phyloP scores from a whole-genome alignment of 1,140 invertebrate genomes.

The Orius insidiosus region DNA sequence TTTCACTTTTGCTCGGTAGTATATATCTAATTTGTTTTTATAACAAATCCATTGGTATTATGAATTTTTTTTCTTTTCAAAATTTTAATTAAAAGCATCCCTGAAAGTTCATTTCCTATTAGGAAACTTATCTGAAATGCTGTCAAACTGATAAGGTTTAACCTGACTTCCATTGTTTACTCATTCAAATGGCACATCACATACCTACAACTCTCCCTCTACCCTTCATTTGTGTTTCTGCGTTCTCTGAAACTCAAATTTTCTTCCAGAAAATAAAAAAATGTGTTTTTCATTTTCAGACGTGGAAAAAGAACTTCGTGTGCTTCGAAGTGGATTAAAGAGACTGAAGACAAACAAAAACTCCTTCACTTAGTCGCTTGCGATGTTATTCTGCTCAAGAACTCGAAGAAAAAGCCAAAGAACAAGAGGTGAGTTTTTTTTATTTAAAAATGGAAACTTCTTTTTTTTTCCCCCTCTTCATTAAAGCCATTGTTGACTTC shows the following conservation, averaged over 20 bases:
- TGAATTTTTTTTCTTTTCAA: too few relatives aligned
- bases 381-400: constrained; percentile 40
- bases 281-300: constrained; percentile 30
- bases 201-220: too few relatives aligned
- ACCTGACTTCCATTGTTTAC: not conserved
- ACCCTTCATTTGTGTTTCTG: not conserved
- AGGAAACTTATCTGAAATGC: too few relatives aligned
- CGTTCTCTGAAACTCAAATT: not conserved
- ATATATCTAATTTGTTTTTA: too few relatives aligned
- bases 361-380: constrained; percentile 34
- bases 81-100: not conserved
- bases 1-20: too few relatives aligned
- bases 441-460: too few relatives aligned
- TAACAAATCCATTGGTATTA: too few relatives aligned
- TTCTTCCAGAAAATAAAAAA: too few relatives aligned
- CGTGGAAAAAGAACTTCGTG: constrained; percentile 49
- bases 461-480: too few relatives aligned
- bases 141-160: too few relatives aligned
- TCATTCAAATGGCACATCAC: not conserved
- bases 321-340: constrained; percentile 46
- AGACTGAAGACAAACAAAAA: constrained; percentile 44
- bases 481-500: too few relatives aligned
- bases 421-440: constrained; percentile 54
- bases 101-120: too few relatives aligned
- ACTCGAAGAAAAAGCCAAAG: constrained; percentile 44